Base-by-base conservation (phyloP, 2,888 invertebrate genomes). In the Lutraria lutraria region DNA sequence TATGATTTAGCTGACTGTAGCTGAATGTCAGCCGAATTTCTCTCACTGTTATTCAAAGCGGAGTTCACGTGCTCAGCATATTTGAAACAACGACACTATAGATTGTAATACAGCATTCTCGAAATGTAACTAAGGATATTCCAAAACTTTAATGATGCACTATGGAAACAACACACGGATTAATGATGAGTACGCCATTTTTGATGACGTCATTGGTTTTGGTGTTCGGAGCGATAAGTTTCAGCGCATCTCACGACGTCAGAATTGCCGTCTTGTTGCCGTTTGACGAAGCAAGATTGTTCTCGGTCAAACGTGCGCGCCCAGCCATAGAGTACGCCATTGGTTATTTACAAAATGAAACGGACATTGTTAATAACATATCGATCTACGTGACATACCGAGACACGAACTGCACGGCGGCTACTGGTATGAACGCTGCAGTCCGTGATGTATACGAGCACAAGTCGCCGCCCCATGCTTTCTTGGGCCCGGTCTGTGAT, bases 401-500 rank as follows among this genome's bases (percentile, higher is more conserved):
- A 19, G 95, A 95, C 82, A 93, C 95, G 3, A 91, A 93, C 25
- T 96, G 96, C 76, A 88, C 93, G 16, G 94, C 93, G 19, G 93
- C 94, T 15, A 89, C 93, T n/a, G 95, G 94, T 0, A 95, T 95
- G 85, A 95, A 95, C 54, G 88, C 94, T 31, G 95, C 95, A 10
- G 94, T 96, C 43, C 90, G 95, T 10, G 94, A 94, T 56, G 95
- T 94, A 85, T 94, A 95, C 72, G 79, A 93, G 13, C 94, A 95
- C 79, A 80, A 92, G 12, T 86, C 88, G 34, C 86, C 93, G 52
- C 94, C 95, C n/a, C 91, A 95, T 88, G 94, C 95, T 0, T 96
- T 95, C 85, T 93, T 96, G 72, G 96, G 96, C 0, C 96, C 96
- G 4, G 94, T 93, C 16, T 96, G 96, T 91, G 96, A 96, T 89